Evolutionary conservation across 1,140 invertebrate genomes (phyloP).

Genomic region (Lasioglossum baleicum): DNA sequence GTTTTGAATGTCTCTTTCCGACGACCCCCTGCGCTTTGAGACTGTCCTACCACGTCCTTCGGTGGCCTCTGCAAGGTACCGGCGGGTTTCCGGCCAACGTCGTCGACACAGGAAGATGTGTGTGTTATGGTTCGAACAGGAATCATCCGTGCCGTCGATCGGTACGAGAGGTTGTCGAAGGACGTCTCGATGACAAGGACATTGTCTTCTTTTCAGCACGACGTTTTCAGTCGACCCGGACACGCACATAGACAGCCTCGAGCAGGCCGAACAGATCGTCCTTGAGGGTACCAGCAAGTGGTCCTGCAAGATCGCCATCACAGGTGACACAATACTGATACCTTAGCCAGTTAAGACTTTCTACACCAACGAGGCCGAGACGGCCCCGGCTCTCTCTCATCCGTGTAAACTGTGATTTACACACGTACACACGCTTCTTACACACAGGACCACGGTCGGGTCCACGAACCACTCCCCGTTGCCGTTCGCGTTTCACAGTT

Average conservation of each 20-base stretch:
- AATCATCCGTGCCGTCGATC: neutral
- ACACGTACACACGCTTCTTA: conserved; percentile 36
- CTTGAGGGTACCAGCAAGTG: conserved; percentile 99
- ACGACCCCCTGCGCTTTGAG: conserved; percentile 30
- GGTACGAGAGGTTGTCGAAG: conserved; percentile 64
- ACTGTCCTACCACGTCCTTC: conserved; percentile 55
- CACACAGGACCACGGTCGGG: conserved; percentile 9
- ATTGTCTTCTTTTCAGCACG: conserved; percentile 85
- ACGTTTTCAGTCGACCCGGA: conserved; percentile 99
- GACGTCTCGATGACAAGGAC: conserved; percentile 68
- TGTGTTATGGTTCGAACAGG: neutral
- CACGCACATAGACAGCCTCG: conserved; percentile 98
- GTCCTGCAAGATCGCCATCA: conserved; percentile 99
- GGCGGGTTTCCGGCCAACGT: neutral
- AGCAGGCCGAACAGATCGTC: conserved; percentile 97
- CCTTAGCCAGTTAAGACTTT: conserved; percentile 56
- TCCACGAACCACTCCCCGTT: neutral
- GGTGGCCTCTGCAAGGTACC: conserved; percentile 54
- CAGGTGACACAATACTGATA: conserved; percentile 85
- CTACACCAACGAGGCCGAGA: conserved; percentile 43
- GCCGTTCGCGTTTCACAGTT: neutral
- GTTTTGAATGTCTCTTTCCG: conserved; percentile 34
- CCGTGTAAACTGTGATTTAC: conserved; percentile 34
- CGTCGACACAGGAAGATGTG: too few relatives aligned
- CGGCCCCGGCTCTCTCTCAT: conserved; percentile 13